These are phyloP conservation scores for Ciona savignyi DNA, from an alignment of 23 tunicate species.

Conservation along the genomic window DNA sequence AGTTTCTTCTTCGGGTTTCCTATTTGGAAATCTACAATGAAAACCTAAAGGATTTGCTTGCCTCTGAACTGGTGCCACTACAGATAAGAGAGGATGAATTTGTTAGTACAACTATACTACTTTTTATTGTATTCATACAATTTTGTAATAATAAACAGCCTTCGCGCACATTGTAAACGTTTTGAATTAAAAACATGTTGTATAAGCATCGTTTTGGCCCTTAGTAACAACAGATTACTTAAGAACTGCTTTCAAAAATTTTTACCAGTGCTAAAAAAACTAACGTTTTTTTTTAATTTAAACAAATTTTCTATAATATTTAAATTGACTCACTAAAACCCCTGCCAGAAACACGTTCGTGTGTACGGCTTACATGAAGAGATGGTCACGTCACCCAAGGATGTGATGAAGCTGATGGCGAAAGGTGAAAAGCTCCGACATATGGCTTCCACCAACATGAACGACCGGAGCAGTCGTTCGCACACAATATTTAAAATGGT, in stretches of 20 bases:
- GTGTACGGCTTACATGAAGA: slow-evolving; percentile 60
- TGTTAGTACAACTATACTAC: no score
- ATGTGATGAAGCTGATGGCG: slow-evolving; percentile 43
- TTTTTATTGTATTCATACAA: no score
- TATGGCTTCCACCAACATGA: slow-evolving; percentile 74
- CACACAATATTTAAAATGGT: slow-evolving; percentile 85
- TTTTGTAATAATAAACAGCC: no score
- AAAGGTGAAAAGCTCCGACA: slow-evolving; percentile 51
- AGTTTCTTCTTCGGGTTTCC: slow-evolving; percentile 61
- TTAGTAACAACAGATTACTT: no score
- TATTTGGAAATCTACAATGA: slow-evolving; percentile 93
- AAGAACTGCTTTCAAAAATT: no score
- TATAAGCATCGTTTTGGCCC: no score
- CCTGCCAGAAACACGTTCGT: slow-evolving; percentile 49
- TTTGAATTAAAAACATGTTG: no score
- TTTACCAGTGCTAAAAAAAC: no score
- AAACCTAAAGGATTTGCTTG: slow-evolving; percentile 60
- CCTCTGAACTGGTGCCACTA: slow-evolving; percentile 27
- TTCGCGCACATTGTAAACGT: no score
- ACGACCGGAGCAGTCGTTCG: slow-evolving; percentile 84
- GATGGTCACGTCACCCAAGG: slow-evolving; percentile 57
- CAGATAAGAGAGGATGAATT: slow-evolving; percentile 78
- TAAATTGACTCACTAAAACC: no score
- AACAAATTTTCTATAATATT: no score
- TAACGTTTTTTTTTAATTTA: no score